A percentile compares a stretch with the other conserved stretches of the same genome.
Evolutionary conservation across 2,888 invertebrate species (phyloP).

Genomic region (Cylindroiulus punctatus): DNA sequence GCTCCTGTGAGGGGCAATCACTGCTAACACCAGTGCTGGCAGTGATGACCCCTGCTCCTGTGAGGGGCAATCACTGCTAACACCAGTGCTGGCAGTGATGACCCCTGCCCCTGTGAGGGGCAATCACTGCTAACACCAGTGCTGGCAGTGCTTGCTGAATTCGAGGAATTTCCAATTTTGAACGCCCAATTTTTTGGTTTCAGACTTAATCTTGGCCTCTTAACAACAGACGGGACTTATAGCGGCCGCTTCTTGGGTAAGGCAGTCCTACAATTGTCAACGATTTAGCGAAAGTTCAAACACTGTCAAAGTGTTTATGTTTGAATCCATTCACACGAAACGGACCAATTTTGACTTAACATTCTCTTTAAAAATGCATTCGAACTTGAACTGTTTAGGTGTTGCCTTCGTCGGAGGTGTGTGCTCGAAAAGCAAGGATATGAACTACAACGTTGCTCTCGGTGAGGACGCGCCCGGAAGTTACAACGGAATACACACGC

Average conservation of each 20-base stretch:
- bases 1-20: too few species aligned
- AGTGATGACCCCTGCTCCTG: too few species aligned
- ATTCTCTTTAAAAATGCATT: too few species aligned
- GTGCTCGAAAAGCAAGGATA: background rate
- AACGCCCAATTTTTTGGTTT: background rate
- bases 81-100: too few species aligned
- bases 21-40: too few species aligned
- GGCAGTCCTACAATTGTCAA: background rate
- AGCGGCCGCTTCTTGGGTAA: background rate
- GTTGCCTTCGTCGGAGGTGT: slow-evolving; percentile 8
- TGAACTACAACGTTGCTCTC: background rate
- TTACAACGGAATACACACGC: slow-evolving; percentile 59
- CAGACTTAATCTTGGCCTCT: background rate
- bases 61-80: too few species aligned
- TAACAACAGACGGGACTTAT: background rate
- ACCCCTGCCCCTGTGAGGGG: background rate
- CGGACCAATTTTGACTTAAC: too few species aligned
- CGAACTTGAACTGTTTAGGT: background rate
- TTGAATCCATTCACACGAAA: too few species aligned
- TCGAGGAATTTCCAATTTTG: background rate
- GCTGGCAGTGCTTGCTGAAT: background rate
- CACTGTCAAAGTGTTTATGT: too few species aligned
- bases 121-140: background rate
- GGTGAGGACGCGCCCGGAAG: slow-evolving; percentile 43
- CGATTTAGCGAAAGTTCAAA: background rate